These are phyloP conservation scores for Lamprotornis superbus DNA, from an alignment of 2,113 vertebrate genomes.

Conservation along the genomic window DNA sequence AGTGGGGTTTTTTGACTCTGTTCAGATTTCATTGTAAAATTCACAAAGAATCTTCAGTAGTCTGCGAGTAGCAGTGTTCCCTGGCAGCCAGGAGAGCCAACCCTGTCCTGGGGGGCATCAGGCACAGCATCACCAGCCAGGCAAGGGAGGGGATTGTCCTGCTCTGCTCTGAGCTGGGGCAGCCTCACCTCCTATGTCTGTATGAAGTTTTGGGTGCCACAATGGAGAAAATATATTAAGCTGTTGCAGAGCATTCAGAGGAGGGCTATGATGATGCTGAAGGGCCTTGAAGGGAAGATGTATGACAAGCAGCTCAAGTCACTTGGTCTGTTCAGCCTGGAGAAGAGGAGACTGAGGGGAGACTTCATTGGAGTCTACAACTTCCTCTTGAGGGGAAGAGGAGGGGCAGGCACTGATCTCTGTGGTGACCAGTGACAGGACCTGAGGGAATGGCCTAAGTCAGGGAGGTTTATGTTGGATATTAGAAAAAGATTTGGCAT, in stretches of 20 bases:
- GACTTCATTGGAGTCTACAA: no score
- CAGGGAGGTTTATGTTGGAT: background rate
- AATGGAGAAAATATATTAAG: background rate
- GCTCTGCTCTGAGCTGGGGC: accelerated
- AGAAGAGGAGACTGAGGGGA: background rate
- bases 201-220: background rate
- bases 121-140: accelerated
- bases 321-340: background rate
- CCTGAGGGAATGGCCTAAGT: background rate
- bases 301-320: background rate
- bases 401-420: background rate
- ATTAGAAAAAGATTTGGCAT: background rate
- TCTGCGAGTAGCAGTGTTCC: background rate
- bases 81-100: background rate
- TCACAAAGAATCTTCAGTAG: background rate
- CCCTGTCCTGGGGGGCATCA: accelerated
- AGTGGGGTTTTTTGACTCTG: background rate
- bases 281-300: background rate
- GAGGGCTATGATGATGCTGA: background rate
- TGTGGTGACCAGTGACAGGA: background rate
- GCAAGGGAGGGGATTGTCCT: background rate
- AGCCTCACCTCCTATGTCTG: accelerated
- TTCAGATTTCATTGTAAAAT: background rate
- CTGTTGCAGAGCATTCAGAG: background rate
- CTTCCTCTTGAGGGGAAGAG: background rate